Conservation (phyloP, 2,113 vertebrate genomes). For the Rhinoptilus africanus region DNA sequence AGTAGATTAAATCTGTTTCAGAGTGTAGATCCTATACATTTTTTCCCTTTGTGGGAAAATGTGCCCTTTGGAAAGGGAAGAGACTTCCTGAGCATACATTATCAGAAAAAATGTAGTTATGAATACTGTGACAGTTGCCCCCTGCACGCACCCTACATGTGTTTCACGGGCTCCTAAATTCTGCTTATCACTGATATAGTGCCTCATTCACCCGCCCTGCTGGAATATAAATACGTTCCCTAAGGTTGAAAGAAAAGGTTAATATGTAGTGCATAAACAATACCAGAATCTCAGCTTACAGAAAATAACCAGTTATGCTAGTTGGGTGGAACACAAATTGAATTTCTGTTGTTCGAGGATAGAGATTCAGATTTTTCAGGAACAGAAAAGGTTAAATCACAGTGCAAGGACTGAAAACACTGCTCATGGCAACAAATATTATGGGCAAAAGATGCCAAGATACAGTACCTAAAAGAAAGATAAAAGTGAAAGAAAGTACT, state of each 20-base stretch:
- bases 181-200: background rate
- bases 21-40: background rate
- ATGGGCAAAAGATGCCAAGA: background rate
- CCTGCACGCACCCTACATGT: accelerated
- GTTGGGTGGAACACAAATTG: background rate
- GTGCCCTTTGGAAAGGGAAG: background rate
- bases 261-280: background rate
- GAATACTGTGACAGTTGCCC: background rate
- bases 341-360: background rate
- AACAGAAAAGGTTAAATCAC: background rate
- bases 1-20: background rate
- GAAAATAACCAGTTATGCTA: background rate
- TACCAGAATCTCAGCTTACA: background rate
- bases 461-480: background rate
- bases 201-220: background rate
- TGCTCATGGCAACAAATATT: background rate
- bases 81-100: background rate
- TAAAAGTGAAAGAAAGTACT: background rate
- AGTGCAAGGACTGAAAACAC: background rate
- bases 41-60: background rate
- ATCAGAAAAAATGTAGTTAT: background rate
- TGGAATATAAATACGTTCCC: background rate
- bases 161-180: background rate
- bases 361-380: background rate
- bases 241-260: background rate